phyloP scores from a whole-genome alignment of 2,888 invertebrate genomes.

The Gonocerus acuteangulatus region DNA sequence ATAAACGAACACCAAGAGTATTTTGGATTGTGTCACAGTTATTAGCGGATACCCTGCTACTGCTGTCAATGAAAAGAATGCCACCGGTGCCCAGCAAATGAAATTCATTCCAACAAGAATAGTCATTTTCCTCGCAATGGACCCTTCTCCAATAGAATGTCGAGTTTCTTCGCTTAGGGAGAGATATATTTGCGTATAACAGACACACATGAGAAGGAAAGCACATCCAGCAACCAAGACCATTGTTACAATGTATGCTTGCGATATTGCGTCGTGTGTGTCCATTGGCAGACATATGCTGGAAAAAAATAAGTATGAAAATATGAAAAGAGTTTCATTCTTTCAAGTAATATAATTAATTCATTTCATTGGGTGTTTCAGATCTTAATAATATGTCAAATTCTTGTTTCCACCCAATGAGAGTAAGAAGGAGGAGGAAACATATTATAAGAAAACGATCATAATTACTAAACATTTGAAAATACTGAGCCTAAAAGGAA shows the following conservation, averaged over 20 bases:
- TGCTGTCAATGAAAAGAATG: conserved; percentile 81
- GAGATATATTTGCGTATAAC: conserved; percentile 74
- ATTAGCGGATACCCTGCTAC: conserved; percentile 75
- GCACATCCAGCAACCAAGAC: conserved; percentile 71
- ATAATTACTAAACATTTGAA: too few relatives aligned
- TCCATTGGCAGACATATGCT: conserved; percentile 86
- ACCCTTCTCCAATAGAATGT: conserved; percentile 54
- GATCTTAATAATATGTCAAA: too few relatives aligned
- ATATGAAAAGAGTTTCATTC: too few relatives aligned
- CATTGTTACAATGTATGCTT: conserved; percentile 64
- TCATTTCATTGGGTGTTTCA: too few relatives aligned
- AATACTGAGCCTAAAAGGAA: too few relatives aligned
- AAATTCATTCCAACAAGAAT: conserved; percentile 77
- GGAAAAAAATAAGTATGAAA: conserved; percentile 37
- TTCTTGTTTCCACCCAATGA: too few relatives aligned
- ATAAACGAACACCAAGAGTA: conserved; percentile 81
- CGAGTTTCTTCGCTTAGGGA: conserved; percentile 38
- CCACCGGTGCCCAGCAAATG: conserved; percentile 78
- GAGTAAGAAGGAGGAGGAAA: too few relatives aligned
- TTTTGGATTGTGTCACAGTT: conserved; percentile 70
- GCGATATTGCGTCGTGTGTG: conserved; percentile 59
- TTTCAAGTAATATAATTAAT: too few relatives aligned
- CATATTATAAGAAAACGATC: too few relatives aligned
- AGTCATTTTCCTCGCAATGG: conserved; percentile 84
- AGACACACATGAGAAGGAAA: conserved; percentile 73